Base-by-base conservation (phyloP, 1,140 invertebrate species). In the Rhagoletis pomonella region DNA sequence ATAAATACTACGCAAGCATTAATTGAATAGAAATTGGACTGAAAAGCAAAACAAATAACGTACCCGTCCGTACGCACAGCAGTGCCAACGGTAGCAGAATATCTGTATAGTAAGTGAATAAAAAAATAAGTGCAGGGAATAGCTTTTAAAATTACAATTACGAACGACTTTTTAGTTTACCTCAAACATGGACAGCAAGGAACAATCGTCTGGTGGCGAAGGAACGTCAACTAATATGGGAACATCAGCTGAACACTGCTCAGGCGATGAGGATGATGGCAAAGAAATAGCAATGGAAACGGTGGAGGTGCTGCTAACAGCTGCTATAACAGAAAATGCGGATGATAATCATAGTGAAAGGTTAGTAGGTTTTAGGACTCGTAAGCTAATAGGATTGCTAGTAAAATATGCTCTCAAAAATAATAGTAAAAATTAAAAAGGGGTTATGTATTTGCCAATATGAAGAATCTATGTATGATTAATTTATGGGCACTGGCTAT, bases 281-380 rank as follows among this genome's bases (percentile, higher is more conserved):
- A 55, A 81, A 50, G 73, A 81, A 55, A 55, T 81, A 9, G 47
- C 73, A 50, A 81, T 81, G 73, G 73, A 81, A 55, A 55, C 73
- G 4, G 47, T 81, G 47, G 73, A 81, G 73, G 47, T 19, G n/a
- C 44, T 47, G 42, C 44, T 73, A 19, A 4, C 47, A 17, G 50
- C 47, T 9, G 73, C 44, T 3, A 6, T 50, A 14, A 81, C 47
- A 9, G 73, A 55, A 29, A 44, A 58, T 2, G 7, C n/a, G 4
- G 73, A 81, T 55, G 47, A 81, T 81, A 81, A 81, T 17, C 19
- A 12, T 29, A 81, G n/a, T 81, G 73, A 81, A 81, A 81, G 73
- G 73, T 81, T 1, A 7, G 47, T 29, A 9, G 44, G 69, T 47
- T 73, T 17, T n/a, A 73, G 60, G 60, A 14, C 17, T 62, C 9